Evolutionary conservation across 2,797 vertebrate species (phyloP).

Genomic region (Darevskia mixta): DNA sequence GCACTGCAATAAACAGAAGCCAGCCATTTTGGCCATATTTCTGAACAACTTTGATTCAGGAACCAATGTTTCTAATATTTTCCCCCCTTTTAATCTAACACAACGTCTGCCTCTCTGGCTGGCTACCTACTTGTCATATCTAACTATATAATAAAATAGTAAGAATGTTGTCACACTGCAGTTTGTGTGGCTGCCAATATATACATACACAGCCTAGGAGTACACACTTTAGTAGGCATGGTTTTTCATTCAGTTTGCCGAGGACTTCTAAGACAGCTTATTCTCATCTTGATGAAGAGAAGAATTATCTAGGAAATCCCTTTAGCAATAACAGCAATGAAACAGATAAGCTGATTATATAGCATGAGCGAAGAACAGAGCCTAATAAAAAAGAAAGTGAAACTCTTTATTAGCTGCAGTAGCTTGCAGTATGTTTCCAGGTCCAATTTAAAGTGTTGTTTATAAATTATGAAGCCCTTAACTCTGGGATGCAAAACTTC

Average conservation of each 20-base stretch:
- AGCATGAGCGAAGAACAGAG: fast-evolving
- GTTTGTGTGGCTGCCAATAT: no score
- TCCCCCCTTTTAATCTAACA: background rate
- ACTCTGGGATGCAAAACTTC: no score
- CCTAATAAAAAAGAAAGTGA: background rate
- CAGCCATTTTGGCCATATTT: background rate
- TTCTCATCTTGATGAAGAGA: conserved; percentile 10
- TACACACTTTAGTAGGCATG: background rate
- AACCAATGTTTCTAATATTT: background rate
- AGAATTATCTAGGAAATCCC: conserved; percentile 20
- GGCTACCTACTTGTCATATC: background rate
- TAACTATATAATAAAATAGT: background rate
- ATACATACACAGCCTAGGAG: background rate
- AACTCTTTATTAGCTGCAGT: no score
- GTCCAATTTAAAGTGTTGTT: no score
- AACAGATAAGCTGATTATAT: background rate
- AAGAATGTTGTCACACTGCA: no score
- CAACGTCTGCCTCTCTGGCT: background rate
- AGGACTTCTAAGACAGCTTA: conserved; percentile 15
- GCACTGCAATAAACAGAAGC: background rate
- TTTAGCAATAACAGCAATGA: background rate
- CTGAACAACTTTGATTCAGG: background rate
- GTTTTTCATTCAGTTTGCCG: background rate
- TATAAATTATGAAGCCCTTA: no score
- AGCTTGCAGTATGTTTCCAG: no score